Evolutionary conservation across 2,888 invertebrate genomes (phyloP), one percentile per base, ranked within the genome.

Genomic region (Helobdella robusta): DNA sequence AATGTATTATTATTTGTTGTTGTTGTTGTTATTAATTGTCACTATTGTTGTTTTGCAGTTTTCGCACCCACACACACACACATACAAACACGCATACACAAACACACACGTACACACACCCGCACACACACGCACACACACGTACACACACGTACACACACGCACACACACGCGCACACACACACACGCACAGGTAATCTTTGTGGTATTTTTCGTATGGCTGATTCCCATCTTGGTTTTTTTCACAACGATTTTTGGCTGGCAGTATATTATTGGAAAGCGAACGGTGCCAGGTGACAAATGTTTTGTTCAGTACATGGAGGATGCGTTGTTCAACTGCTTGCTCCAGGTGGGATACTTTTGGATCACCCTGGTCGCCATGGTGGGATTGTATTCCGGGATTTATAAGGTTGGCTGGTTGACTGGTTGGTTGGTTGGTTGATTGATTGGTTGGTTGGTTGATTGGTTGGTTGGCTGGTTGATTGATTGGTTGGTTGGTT

Each of bases 171-270:
- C 15, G 11, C 11, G 44, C 44, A 40, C 44, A 15, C 11, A 40
- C 15, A 94, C 95, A 5, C 91, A 93, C 76, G 87, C 87, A 69
- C 86, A 65, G 65, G 94, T 95, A 18, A 86, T 93, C 68, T 89
- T 89, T 84, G 93, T 95, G 91, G 90, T 95, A 0, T 88, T 89
- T 2, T 87, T 92, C 56, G 94, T 93, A 0, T 97, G 95, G 95
- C 89, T 94, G 64, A 88, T 98, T 73, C 98, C 98, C 56, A 89
- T 93, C 0, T 82, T 94, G 67, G 82, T 98, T 15, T 98, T 98
- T 81, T 97, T 97, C 81, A 91, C 92, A 71, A 92, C 93, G 69
- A 97, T 98, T 73, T 93, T 98, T 76, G 97, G 97, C 50, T 98
- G 97, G 94, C 95, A 95, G 77, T 92, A 93, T 79, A 95, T 97